phyloP scores from a whole-genome alignment of 2,888 invertebrate genomes.

The Stramonita haemastoma region DNA sequence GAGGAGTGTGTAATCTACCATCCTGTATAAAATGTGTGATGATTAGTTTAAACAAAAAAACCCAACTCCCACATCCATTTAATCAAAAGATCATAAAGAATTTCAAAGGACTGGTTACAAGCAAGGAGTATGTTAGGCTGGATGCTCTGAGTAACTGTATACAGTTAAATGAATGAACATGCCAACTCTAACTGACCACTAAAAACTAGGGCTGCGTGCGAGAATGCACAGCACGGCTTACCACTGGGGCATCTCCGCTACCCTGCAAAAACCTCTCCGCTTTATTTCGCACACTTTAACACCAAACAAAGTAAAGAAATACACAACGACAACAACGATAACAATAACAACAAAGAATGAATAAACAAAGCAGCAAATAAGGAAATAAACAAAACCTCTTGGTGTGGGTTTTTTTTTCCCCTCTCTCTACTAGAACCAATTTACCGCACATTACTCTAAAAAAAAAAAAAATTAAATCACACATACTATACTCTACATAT shows the following conservation, averaged over 20 bases:
- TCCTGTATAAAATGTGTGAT: no score
- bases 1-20: no score
- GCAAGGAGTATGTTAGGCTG: neutral
- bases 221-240: constrained; percentile 25
- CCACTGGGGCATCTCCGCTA: constrained; percentile 12
- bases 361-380: neutral
- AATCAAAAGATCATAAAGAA: neutral
- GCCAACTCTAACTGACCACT: neutral
- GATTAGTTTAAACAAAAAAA: neutral
- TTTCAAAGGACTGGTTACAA: neutral
- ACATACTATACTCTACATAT: no score
- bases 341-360: neutral
- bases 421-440: no score
- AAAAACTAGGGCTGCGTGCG: constrained; percentile 34
- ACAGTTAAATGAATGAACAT: neutral
- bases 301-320: neutral
- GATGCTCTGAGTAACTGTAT: neutral
- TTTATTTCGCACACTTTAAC: neutral
- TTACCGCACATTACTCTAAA: no score
- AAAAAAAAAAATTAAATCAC: no score
- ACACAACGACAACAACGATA: neutral
- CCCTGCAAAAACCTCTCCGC: constrained; percentile 1
- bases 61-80: neutral
- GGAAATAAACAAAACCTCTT: neutral
- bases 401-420: no score